Evolutionary conservation across 1,140 invertebrate species (phyloP), one percentile per base, ranked within the genome.

Genomic region (Argopecten irradians): DNA sequence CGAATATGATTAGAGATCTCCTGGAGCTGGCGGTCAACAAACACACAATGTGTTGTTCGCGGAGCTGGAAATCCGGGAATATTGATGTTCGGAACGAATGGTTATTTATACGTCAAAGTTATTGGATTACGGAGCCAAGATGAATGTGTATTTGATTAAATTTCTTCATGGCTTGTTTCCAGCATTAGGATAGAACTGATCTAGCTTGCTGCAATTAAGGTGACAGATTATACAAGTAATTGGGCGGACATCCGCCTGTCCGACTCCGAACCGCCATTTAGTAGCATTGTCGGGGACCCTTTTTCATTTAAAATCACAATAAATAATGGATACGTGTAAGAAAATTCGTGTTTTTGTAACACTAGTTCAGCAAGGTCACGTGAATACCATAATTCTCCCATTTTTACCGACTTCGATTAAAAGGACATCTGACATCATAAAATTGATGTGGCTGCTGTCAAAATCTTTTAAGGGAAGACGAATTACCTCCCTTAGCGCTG

Each of bases 81-180:
- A 71, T 71, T n/a, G 55, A 71, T 71, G 22, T 71, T n/a, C 55
- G 5, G 1, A 71, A 28, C 22, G 55, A 71, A 71, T n/a, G 55
- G 55, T 71, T 71, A 71, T 71, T 71, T 71, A 71, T 71, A 71
- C 55, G 55, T 71, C 55, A n/a, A n/a, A 0, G 22, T 71, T 71
- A 71, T 71, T 71, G 55, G 55, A 71, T 71, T 71, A 71, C 55
- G 28, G 55, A 71, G 28, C 1, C n/a, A 11, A 71, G 55, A 71
- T 71, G 55, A 71, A 71, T 71, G 55, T 71, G 55, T 71, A 71
- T 71, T 71, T 71, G 55, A 71, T 71, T 71, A 71, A 71, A 71
- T 71, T 71, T 71, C 55, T 71, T 71, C 55, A 71, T 71, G 55
- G 55, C 28, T 71, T 71, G 55, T n/a, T 71, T 71, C 55, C 55